These are phyloP conservation scores for Drosophila ercepeae DNA, from an alignment of 1,140 invertebrate species.

Conservation along the genomic window DNA sequence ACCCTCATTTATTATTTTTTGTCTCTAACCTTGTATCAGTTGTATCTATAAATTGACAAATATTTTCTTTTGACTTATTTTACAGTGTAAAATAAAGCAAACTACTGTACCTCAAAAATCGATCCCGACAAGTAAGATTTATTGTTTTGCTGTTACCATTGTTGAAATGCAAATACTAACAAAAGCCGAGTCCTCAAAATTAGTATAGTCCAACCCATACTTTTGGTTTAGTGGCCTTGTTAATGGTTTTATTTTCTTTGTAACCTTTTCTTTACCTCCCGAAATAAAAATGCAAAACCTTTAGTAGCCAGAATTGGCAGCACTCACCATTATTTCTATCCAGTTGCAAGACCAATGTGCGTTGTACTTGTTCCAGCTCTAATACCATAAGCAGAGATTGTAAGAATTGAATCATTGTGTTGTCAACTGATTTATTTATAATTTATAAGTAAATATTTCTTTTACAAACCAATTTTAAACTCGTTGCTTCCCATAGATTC, in stretches of 20 bases:
- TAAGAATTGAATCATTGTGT: conserved; percentile 35
- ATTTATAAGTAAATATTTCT: not conserved
- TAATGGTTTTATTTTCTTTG: conserved; percentile 48
- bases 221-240: conserved; percentile 39
- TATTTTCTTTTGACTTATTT: conserved; percentile 50
- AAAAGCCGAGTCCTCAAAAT: conserved; percentile 64
- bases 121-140: conserved; percentile 66
- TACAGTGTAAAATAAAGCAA: conserved; percentile 65
- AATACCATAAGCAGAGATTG: conserved; percentile 55
- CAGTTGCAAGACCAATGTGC: conserved; percentile 60
- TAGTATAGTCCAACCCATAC: not conserved
- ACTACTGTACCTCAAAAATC: conserved; percentile 29
- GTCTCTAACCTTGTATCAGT: not conserved
- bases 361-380: conserved; percentile 72
- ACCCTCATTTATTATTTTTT: not conserved
- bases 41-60: not conserved
- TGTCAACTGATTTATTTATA: not conserved
- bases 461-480: not conserved
- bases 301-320: conserved; percentile 70
- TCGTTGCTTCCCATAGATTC: conserved; percentile 86
- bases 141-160: conserved; percentile 17
- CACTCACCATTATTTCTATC: conserved; percentile 81
- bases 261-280: conserved; percentile 39
- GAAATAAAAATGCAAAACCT: conserved; percentile 44
- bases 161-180: conserved; percentile 44